Percentiles rank a stretch among this genome's conserved stretches.
Evolutionary conservation across 1,140 invertebrate species (phyloP).

Genomic region (Magallana ariakensis): DNA sequence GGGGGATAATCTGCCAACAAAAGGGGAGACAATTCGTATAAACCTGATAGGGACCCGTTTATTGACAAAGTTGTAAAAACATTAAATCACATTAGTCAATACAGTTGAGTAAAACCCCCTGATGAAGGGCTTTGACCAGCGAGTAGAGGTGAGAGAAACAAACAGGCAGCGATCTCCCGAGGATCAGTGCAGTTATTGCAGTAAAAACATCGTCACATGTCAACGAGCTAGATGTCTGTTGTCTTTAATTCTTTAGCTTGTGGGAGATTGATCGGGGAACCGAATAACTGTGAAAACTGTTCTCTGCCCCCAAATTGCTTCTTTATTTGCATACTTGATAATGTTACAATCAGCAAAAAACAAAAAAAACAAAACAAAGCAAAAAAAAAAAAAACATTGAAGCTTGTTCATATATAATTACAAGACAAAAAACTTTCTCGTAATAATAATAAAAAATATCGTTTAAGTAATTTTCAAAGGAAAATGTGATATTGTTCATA

Average conservation of each 20-base stretch:
- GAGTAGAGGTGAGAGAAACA: conserved; percentile 29
- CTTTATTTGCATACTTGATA: no score
- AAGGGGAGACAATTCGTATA: conserved; percentile 6
- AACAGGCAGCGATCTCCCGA: not conserved
- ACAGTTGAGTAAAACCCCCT: not conserved
- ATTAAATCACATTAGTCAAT: conserved; percentile 35
- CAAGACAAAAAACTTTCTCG: no score
- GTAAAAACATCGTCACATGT: not conserved
- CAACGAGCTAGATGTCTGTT: not conserved
- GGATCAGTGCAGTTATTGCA: not conserved
- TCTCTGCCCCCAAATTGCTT: no score
- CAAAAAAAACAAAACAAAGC: no score
- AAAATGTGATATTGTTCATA: no score
- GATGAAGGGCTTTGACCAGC: not conserved
- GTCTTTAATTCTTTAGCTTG: not conserved
- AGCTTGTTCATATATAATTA: no score
- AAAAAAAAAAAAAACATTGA: no score
- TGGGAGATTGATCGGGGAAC: not conserved
- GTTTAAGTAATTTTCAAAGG: no score
- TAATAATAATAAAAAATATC: no score
- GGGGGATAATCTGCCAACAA: not conserved
- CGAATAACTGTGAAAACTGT: not conserved
- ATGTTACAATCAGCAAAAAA: no score
- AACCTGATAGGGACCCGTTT: conserved; percentile 18
- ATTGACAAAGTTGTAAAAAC: conserved; percentile 17